phyloP scores from a whole-genome alignment of 2,888 invertebrate species.

The Ditylenchus weischeri region DNA sequence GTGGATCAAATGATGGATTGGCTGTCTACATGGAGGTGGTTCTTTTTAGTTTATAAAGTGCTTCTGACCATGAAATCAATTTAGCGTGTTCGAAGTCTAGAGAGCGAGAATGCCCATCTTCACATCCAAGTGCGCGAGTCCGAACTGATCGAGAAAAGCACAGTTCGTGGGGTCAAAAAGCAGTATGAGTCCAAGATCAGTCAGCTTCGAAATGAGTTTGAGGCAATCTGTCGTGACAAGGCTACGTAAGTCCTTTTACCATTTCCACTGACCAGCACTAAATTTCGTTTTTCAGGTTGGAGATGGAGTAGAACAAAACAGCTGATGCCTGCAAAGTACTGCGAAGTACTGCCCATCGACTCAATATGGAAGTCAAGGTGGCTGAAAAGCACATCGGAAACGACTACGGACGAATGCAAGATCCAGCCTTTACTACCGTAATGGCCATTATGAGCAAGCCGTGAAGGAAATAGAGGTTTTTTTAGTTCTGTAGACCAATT shows the following conservation, averaged over 20 bases:
- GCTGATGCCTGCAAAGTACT: conserved; percentile 80
- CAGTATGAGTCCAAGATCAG: conserved; percentile 74
- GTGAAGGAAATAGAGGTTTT: conserved; percentile 66
- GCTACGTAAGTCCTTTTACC: conserved; percentile 66
- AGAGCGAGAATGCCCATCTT: conserved; percentile 81
- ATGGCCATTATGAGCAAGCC: conserved; percentile 77
- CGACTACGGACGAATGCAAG: conserved; percentile 73
- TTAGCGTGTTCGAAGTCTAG: conserved; percentile 71
- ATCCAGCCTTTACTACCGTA: conserved; percentile 72
- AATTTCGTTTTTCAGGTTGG: conserved; percentile 67
- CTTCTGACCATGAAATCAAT: too few species aligned
- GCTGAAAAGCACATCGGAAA: conserved; percentile 74
- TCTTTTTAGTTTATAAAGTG: background rate
- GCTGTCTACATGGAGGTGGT: conserved; percentile 83
- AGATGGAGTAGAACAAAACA: conserved; percentile 83
- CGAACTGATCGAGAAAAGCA: background rate
- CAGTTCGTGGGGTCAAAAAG: conserved; percentile 5
- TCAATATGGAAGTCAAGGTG: conserved; percentile 67
- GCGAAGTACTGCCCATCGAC: conserved; percentile 61
- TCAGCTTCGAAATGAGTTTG: conserved; percentile 77
- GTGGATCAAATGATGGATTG: conserved; percentile 69
- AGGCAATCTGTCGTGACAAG: conserved; percentile 86
- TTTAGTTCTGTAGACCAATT: background rate
- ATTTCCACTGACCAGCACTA: background rate
- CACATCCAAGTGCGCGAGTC: conserved; percentile 67